Conservation (phyloP, 2,797 vertebrate species). For the Pantherophis alleghaniensis region DNA sequence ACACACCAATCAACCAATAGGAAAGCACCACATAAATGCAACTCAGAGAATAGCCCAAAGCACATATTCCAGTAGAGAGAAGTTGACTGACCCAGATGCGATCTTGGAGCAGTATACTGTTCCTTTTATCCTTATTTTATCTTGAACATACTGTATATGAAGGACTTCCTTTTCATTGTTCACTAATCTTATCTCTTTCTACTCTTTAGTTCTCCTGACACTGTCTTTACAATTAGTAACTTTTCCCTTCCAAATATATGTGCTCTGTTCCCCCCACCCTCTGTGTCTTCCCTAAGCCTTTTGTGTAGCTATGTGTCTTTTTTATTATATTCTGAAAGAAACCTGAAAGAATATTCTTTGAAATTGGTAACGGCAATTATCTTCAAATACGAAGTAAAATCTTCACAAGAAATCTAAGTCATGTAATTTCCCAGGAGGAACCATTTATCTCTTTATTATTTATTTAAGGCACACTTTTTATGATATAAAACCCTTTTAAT, state of each 20-base stretch:
- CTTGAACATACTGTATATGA: background rate
- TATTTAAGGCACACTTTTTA: background rate
- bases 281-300: background rate
- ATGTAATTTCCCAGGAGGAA: background rate
- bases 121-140: background rate
- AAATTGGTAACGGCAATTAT: background rate
- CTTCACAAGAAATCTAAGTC: background rate
- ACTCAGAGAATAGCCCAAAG: background rate
- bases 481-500: background rate
- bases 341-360: background rate
- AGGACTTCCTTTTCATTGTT: background rate
- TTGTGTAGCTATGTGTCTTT: background rate
- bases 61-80: background rate
- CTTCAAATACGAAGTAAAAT: background rate
- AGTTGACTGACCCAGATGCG: background rate
- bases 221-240: background rate
- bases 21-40: background rate
- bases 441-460: background rate
- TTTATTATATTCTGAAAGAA: background rate
- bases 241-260: background rate
- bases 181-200: background rate
- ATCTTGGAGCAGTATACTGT: background rate
- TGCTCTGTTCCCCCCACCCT: background rate
- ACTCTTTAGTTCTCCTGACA: background rate
- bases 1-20: background rate